These are phyloP conservation scores for Lepidurus packardi DNA, from an alignment of 1,140 invertebrate genomes.

Conservation along the genomic window DNA sequence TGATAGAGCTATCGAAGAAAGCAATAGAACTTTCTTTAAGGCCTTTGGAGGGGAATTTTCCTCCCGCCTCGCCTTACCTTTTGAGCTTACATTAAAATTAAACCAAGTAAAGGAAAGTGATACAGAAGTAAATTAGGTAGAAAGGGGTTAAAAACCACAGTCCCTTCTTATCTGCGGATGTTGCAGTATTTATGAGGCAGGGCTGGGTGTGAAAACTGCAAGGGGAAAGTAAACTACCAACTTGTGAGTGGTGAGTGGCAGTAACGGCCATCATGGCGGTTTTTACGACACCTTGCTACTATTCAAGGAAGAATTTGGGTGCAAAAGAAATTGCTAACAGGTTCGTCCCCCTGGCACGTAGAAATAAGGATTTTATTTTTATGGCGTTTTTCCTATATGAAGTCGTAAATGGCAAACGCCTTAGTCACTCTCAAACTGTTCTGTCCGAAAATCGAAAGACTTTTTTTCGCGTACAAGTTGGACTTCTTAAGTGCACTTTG, in stretches of 20 bases:
- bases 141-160: neutral
- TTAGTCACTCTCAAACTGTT: neutral
- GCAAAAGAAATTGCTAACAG: constrained; percentile 6
- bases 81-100: no score
- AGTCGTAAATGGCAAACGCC: neutral
- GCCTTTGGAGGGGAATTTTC: no score
- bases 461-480: no score
- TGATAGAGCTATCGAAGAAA: no score
- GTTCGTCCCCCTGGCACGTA: neutral
- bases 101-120: neutral
- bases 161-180: neutral
- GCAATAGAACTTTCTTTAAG: no score
- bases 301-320: constrained; percentile 18
- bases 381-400: neutral
- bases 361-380: neutral
- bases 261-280: constrained; percentile 1
- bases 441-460: no score
- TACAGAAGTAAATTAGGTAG: neutral
- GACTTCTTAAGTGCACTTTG: no score
- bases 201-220: constrained; percentile 5
- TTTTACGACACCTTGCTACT: constrained; percentile 17
- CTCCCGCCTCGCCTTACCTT: no score
- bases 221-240: constrained; percentile 16
- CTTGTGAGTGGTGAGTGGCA: constrained; percentile 9
- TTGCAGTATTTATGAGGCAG: neutral